Conservation (phyloP, 1,140 invertebrate genomes). For the Chrysopa pallens region DNA sequence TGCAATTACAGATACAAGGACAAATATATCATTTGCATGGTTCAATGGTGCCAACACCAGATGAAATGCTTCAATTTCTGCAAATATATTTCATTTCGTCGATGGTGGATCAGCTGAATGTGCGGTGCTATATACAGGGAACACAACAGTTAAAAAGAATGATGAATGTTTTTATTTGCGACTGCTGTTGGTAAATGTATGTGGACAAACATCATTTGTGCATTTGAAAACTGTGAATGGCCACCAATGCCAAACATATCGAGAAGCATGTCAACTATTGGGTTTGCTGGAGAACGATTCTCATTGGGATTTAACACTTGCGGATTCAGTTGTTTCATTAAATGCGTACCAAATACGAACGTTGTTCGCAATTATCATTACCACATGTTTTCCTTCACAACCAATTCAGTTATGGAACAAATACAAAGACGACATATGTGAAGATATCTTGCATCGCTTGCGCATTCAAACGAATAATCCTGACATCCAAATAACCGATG, state of each 20-base stretch:
- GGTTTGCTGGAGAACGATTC: too few relatives aligned
- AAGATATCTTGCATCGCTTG: conserved; percentile 14
- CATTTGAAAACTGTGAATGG: conserved; percentile 20
- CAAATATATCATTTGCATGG: too few relatives aligned
- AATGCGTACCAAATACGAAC: conserved; percentile 20
- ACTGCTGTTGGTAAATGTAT: too few relatives aligned
- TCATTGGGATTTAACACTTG: conserved; percentile 24
- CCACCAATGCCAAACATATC: conserved; percentile 21
- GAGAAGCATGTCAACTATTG: too few relatives aligned
- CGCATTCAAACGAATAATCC: conserved; percentile 13
- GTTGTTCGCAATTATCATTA: conserved; percentile 20
- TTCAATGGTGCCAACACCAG: not conserved
- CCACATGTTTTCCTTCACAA: conserved; percentile 8
- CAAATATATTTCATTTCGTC: conserved; percentile 2
- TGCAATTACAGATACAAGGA: too few relatives aligned
- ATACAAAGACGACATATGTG: conserved; percentile 21
- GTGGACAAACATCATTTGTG: too few relatives aligned
- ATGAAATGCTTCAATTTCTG: not conserved
- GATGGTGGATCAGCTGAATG: not conserved
- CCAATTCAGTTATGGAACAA: conserved; percentile 11
- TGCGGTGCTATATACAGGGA: not conserved
- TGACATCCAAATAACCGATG: conserved; percentile 11
- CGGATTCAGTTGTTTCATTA: conserved; percentile 13
- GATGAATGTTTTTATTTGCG: too few relatives aligned
- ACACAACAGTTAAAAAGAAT: too few relatives aligned